These are phyloP conservation scores for Mystacornis crossleyi DNA, from an alignment of 2,113 vertebrate genomes.

Conservation along the genomic window DNA sequence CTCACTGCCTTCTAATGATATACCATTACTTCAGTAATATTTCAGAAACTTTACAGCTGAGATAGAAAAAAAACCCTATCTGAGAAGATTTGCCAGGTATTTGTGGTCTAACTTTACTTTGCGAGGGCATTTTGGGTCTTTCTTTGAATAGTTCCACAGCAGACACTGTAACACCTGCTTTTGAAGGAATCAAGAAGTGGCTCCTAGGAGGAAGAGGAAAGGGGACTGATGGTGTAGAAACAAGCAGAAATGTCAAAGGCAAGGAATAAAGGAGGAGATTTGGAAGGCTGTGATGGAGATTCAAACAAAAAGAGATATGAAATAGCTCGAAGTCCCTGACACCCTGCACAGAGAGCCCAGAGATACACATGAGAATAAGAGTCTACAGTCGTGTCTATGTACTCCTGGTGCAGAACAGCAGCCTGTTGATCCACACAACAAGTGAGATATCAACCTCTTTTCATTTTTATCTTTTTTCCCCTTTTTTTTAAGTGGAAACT, in stretches of 20 bases:
- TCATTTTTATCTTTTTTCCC: not conserved
- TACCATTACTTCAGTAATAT: not conserved
- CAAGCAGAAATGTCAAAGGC: not conserved
- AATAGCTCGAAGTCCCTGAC: not conserved
- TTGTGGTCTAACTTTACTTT: not conserved
- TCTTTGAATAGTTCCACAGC: not conserved
- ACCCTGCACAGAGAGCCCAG: not conserved
- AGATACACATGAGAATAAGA: not conserved
- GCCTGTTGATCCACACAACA: not conserved
- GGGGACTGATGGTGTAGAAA: not conserved
- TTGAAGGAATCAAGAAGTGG: not conserved
- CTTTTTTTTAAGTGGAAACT: not conserved
- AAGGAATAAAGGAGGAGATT: not conserved
- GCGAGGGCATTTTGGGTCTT: not conserved
- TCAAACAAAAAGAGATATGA: not conserved
- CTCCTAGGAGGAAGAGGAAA: not conserved
- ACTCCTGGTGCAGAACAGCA: not conserved
- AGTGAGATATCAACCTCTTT: not conserved
- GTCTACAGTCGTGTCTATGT: rapidly evolving
- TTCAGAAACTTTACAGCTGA: not conserved
- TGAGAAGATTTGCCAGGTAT: not conserved
- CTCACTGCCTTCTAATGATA: not conserved
- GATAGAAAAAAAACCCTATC: not conserved
- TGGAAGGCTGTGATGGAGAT: not conserved
- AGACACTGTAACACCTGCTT: not conserved